Base-by-base conservation (phyloP, 2,113 vertebrate genomes). In the Cottus gobio region DNA sequence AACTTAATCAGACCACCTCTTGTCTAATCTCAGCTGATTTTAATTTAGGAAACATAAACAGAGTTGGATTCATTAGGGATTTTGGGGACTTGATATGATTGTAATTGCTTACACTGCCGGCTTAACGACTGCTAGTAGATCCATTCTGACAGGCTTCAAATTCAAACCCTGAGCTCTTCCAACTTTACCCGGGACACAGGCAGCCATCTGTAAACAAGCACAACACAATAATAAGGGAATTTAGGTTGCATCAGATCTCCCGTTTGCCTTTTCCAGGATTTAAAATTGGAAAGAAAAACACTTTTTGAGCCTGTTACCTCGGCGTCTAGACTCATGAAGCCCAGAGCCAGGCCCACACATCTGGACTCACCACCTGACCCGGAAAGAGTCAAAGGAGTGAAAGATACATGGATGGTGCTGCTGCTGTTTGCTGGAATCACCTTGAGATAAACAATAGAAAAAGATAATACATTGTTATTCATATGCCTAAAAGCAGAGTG, bases 261-360 rank as follows among this genome's bases (percentile, higher is more conserved):
- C 28, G 31, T 70, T 68, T 56, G 36, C 16, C 9, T 71, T 70
- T 48, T 54, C 11, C 2, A 66, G 62, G 26, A 71, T 52, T 36
- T 67, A 2, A 65, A 24, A 69, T 7, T 6, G 2, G 85, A 71
- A 60, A 3, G 30, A 86, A 71, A 60, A 3, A 34, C n/a, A 8
- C 0, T 26, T 48, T 10, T 20, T 10, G 4, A 63, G 34, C 9
- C 12, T 44, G 61, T 90, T 92, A 99, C 98, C 97, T 96, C 57
- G 0, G 81, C 75, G 18, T 98, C 96, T 28, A 99, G 89, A 85
- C 94, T 98, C 94, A 99, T 93, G 91, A 95, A 98, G 58, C 96
- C 98, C 57, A 97, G 85, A 58, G 94, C 87, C 1, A 95, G 93
- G 3, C 95, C 96, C 0, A 88, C 65, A 71, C 95, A 97, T 3